phyloP scores from a whole-genome alignment of 2,888 invertebrate species.

The Chalcosyrphus nemorum region DNA sequence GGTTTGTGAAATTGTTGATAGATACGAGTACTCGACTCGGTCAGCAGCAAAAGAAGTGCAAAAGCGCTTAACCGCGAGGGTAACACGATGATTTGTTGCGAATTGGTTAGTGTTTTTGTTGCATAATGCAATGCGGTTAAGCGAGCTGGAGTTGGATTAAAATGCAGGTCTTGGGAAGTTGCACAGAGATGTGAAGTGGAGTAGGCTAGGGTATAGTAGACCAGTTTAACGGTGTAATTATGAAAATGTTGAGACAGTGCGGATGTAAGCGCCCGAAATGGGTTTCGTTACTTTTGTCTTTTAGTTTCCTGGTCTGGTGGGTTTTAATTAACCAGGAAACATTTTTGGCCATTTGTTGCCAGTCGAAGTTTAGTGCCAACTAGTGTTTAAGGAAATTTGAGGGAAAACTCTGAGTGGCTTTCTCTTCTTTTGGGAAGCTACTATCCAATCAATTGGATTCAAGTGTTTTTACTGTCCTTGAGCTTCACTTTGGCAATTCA shows the following conservation, averaged over 20 bases:
- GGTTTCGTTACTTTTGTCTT: not conserved
- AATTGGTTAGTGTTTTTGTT: conserved; percentile 24
- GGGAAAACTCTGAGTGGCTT: not conserved
- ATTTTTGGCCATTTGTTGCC: not conserved
- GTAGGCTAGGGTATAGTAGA: conserved; percentile 51
- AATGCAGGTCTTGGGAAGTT: conserved; percentile 64
- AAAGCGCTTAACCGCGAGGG: not conserved
- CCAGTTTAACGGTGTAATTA: conserved; percentile 16
- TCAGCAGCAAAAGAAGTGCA: conserved; percentile 26
- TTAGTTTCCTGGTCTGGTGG: conserved; percentile 22
- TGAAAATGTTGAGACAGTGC: conserved; percentile 4
- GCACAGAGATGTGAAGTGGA: conserved; percentile 62
- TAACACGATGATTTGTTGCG: conserved; percentile 52
- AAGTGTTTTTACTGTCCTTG: conserved; percentile 12
- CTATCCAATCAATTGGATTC: not conserved
- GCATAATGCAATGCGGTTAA: conserved; percentile 58
- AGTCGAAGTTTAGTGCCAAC: not conserved
- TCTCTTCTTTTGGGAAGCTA: not conserved
- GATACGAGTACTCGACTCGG: conserved; percentile 27
- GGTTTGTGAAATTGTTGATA: conserved; percentile 50
- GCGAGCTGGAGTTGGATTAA: conserved; percentile 45
- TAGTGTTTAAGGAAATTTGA: not conserved
- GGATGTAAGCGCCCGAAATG: conserved; percentile 28
- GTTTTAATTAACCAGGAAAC: conserved; percentile 12
- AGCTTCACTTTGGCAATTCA: not conserved